Conservation (phyloP, 1,140 invertebrate species). For the Ips typographus region DNA sequence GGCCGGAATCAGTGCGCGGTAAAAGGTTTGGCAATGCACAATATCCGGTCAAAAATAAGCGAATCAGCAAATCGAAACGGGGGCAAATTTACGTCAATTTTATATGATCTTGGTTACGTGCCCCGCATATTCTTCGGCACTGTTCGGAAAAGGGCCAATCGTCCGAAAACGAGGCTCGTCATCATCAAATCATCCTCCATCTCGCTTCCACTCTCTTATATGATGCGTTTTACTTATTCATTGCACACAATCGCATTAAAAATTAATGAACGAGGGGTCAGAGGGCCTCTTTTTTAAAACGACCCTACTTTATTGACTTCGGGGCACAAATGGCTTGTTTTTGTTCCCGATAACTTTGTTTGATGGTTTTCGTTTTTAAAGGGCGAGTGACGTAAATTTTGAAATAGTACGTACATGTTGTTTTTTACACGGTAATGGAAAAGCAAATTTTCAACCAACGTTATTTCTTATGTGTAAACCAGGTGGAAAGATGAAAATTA, state of each 20-base stretch:
- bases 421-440: no score
- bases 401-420: constrained; percentile 41
- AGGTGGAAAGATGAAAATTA: no score
- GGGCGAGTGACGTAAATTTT: constrained; percentile 49
- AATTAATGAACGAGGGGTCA: constrained; percentile 52
- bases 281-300: constrained; percentile 46
- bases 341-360: constrained; percentile 53
- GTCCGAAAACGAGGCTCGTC: constrained; percentile 25
- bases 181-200: constrained; percentile 36
- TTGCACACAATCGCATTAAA: constrained; percentile 53
- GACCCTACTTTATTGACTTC: constrained; percentile 52
- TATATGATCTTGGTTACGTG: constrained; percentile 48
- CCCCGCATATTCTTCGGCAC: constrained; percentile 38
- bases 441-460: no score
- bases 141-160: constrained; percentile 26
- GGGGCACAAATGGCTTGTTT: constrained; percentile 51
- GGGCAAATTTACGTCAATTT: constrained; percentile 48
- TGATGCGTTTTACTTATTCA: constrained; percentile 54
- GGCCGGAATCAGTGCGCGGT: no score
- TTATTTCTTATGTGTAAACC: no score
- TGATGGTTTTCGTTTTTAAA: constrained; percentile 51
- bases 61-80: constrained; percentile 43
- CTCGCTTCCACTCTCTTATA: constrained; percentile 41
- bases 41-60: constrained; percentile 47
- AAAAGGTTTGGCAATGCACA: constrained; percentile 40